These are phyloP conservation scores for Cricetomys ansorgei DNA, from an alignment of 2,113 vertebrate species.

Conservation along the genomic window DNA sequence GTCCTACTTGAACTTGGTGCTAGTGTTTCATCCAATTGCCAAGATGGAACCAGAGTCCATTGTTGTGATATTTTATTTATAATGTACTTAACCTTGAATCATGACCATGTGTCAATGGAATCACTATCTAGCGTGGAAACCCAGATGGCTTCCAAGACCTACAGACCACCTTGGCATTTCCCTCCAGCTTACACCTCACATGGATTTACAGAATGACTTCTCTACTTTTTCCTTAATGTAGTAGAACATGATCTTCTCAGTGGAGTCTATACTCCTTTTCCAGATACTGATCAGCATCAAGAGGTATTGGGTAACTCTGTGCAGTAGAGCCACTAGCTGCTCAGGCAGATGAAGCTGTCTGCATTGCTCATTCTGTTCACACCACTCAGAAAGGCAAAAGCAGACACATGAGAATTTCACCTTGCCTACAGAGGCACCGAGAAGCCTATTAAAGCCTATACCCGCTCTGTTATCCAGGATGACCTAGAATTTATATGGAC, in stretches of 20 bases:
- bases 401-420: not conserved
- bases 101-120: constrained; percentile 51
- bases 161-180: not conserved
- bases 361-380: constrained; percentile 91
- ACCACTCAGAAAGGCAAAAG: constrained; percentile 89
- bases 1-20: not conserved
- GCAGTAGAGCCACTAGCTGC: constrained; percentile 92
- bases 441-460: not conserved
- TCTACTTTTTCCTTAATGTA: constrained; percentile 92
- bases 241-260: constrained; percentile 86
- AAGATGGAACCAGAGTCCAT: constrained; percentile 57
- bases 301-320: constrained; percentile 91
- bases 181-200: not conserved
- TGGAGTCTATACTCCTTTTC: constrained; percentile 86
- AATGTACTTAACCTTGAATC: not conserved
- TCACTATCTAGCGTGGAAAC: constrained; percentile 28
- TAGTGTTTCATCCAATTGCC: not conserved
- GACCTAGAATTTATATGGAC: not conserved
- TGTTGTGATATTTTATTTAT: constrained; percentile 52
- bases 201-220: constrained; percentile 91
- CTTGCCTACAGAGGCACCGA: not conserved
- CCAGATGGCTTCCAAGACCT: not conserved
- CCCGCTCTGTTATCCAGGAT: not conserved
- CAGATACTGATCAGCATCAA: constrained; percentile 93
- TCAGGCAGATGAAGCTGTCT: constrained; percentile 90